Percentiles rank a stretch among this genome's conserved stretches.
Conservation (phyloP, 2,797 vertebrate genomes). For the Arnoldichthys spilopterus region DNA sequence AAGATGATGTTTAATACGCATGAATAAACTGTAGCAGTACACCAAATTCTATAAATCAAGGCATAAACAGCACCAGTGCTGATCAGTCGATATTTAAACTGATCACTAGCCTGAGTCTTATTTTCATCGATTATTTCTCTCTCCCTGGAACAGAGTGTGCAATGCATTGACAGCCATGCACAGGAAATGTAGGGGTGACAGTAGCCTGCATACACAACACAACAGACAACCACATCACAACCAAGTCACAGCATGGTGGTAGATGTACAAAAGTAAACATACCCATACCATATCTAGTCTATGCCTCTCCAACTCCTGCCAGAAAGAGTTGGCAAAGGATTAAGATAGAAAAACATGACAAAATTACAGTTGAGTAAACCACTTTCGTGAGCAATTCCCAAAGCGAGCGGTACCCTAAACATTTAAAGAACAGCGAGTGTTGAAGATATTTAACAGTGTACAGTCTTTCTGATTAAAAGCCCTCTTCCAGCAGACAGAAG, state of each 20-base stretch:
- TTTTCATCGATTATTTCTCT: slow-evolving; percentile 29
- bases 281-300: slow-evolving; percentile 99
- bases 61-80: neutral
- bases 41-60: neutral
- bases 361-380: slow-evolving; percentile 65
- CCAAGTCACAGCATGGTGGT: slow-evolving; percentile 93
- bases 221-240: slow-evolving; percentile 91
- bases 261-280: slow-evolving; percentile 98
- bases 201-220: slow-evolving; percentile 89
- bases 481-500: slow-evolving; percentile 18
- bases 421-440: slow-evolving; percentile 24
- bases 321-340: slow-evolving; percentile 97
- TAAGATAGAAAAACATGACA: slow-evolving; percentile 82
- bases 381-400: slow-evolving; percentile 40
- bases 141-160: slow-evolving; percentile 63
- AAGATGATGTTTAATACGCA: too few relatives aligned
- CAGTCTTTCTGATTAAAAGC: slow-evolving; percentile 31
- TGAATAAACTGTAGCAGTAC: neutral
- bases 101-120: neutral
- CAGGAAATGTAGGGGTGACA: slow-evolving; percentile 85
- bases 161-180: slow-evolving; percentile 92
- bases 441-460: slow-evolving; percentile 14
- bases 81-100: neutral
- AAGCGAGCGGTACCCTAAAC: slow-evolving; percentile 17
- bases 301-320: slow-evolving; percentile 99